Conservation (phyloP, 1,140 invertebrate genomes). For the Leptinotarsa defecta region DNA sequence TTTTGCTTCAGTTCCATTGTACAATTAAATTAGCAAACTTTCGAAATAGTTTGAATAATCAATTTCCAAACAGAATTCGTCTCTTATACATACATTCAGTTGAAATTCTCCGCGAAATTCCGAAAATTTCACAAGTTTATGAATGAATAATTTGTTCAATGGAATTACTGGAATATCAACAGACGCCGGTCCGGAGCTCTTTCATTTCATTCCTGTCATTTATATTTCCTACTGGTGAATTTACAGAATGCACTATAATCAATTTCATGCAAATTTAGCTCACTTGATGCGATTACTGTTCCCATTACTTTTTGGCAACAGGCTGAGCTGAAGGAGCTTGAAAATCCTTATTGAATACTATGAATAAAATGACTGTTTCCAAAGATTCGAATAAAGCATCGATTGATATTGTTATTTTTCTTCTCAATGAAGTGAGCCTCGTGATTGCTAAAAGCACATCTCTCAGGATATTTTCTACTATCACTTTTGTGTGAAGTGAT, state of each 20-base stretch:
- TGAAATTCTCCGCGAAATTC: background rate
- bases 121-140: background rate
- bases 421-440: too few species aligned
- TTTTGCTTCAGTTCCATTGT: too few species aligned
- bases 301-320: background rate
- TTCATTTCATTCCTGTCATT: background rate
- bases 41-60: too few species aligned
- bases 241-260: background rate
- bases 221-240: background rate
- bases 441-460: too few species aligned
- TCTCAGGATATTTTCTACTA: too few species aligned
- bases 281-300: background rate
- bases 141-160: conserved; percentile 6
- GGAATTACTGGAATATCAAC: background rate
- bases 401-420: too few species aligned
- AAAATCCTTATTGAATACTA: background rate
- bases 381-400: too few species aligned
- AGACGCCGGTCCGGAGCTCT: background rate
- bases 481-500: too few species aligned
- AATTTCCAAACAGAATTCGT: background rate
- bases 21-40: too few species aligned
- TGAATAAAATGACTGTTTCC: too few species aligned
- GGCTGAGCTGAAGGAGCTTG: background rate
- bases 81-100: background rate
- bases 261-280: conserved; percentile 6